These are phyloP conservation scores for Norana najaformis DNA, from an alignment of 2,888 invertebrate genomes.

Conservation along the genomic window DNA sequence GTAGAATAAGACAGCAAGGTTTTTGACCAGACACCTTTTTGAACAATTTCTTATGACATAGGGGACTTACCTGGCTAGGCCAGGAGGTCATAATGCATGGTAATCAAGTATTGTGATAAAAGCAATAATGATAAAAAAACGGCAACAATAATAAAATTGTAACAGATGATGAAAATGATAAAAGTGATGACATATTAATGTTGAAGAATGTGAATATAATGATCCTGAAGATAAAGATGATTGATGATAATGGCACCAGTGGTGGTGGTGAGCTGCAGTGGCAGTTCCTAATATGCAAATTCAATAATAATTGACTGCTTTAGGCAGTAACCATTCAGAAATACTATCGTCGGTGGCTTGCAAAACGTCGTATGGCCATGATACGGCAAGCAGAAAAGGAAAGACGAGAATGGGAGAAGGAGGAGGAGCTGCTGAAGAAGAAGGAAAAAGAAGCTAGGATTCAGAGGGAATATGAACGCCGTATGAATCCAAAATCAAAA, in stretches of 20 bases:
- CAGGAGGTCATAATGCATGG: background rate
- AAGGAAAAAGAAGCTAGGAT: slow-evolving; percentile 61
- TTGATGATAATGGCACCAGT: too few species aligned
- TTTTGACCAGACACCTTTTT: too few species aligned
- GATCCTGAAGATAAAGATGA: too few species aligned
- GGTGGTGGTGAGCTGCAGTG: background rate
- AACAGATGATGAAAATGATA: background rate
- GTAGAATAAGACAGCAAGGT: background rate
- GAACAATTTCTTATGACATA: background rate
- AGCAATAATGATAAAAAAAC: background rate
- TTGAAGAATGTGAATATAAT: too few species aligned
- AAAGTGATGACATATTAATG: too few species aligned
- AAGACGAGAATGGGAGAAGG: slow-evolving; percentile 59
- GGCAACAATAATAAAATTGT: background rate
- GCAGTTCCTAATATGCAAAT: background rate
- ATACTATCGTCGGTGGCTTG: slow-evolving; percentile 62
- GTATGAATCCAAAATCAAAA: slow-evolving; percentile 62
- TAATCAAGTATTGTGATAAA: too few species aligned
- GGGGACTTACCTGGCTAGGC: background rate
- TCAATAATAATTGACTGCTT: background rate
- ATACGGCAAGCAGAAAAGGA: slow-evolving; percentile 55
- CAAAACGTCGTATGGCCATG: slow-evolving; percentile 57
- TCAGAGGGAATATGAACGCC: slow-evolving; percentile 58
- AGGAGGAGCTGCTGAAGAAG: slow-evolving; percentile 56
- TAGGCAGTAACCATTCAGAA: slow-evolving; percentile 62